Conservation (phyloP, 2,888 invertebrate genomes). For the Mamestra brassicae region DNA sequence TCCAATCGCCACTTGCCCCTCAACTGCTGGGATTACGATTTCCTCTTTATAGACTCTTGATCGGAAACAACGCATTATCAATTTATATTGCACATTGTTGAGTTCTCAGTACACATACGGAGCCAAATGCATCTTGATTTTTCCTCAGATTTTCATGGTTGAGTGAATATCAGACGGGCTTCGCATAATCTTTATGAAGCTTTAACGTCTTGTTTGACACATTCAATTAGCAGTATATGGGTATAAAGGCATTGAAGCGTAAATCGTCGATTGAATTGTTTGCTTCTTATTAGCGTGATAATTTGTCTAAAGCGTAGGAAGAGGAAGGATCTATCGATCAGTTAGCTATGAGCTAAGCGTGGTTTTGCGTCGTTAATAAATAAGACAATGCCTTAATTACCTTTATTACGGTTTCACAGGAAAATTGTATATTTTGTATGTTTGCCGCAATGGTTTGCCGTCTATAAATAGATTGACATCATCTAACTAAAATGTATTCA, state of each 20-base stretch:
- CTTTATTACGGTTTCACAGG: slow-evolving; percentile 28
- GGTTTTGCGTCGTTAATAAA: slow-evolving; percentile 5
- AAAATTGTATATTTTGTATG: slow-evolving; percentile 37
- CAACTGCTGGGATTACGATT: slow-evolving; percentile 10
- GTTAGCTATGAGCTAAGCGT: background rate
- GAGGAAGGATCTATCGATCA: background rate
- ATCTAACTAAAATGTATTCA: slow-evolving; percentile 6
- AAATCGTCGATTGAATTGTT: slow-evolving; percentile 26
- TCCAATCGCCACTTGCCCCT: slow-evolving; percentile 19
- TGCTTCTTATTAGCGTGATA: slow-evolving; percentile 13
- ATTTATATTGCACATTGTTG: slow-evolving; percentile 12
- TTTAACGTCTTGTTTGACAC: slow-evolving; percentile 22
- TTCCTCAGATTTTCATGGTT: background rate
- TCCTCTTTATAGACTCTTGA: slow-evolving; percentile 4
- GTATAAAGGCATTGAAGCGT: background rate
- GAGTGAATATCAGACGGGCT: slow-evolving; percentile 12
- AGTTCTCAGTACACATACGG: background rate
- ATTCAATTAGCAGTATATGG: slow-evolving; percentile 24
- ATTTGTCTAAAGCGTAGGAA: slow-evolving; percentile 6
- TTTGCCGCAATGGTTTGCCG: slow-evolving; percentile 8
- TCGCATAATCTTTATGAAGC: slow-evolving; percentile 6
- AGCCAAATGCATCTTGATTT: slow-evolving; percentile 14
- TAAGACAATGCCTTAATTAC: slow-evolving; percentile 25
- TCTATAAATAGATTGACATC: slow-evolving; percentile 7
- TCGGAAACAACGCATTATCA: slow-evolving; percentile 25